Conservation (phyloP, 2,113 vertebrate species). For the Chelonoidis abingdonii region DNA sequence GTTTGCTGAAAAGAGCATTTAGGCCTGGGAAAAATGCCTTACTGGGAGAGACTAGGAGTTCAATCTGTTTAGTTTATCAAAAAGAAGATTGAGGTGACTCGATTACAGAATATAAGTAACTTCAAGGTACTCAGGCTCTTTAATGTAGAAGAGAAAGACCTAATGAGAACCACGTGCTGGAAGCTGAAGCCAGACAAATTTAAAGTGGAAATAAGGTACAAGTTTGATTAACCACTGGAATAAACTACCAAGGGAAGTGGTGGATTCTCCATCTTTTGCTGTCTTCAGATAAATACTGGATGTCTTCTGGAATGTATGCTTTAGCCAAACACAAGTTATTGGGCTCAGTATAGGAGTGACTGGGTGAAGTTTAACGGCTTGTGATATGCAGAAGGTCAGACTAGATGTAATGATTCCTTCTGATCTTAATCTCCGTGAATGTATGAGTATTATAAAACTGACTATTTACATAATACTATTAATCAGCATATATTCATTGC, state of each 20-base stretch:
- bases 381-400: background rate
- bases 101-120: background rate
- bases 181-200: background rate
- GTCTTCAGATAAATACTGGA: background rate
- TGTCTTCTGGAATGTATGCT: background rate
- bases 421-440: background rate
- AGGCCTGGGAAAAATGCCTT: background rate
- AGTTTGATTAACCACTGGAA: background rate
- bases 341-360: background rate
- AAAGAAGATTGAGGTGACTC: background rate
- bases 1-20: background rate
- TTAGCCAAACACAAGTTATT: background rate
- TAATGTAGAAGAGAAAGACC: background rate
- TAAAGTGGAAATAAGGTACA: background rate
- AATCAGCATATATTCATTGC: background rate
- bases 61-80: background rate
- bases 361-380: background rate
- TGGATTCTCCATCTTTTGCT: background rate
- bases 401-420: background rate
- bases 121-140: background rate
- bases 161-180: background rate
- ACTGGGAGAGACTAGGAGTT: background rate
- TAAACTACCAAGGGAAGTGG: background rate
- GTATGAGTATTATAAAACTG: too few relatives aligned
- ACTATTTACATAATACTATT: background rate